Conservation (phyloP, 2,797 vertebrate species). For the Mycteria americana region DNA sequence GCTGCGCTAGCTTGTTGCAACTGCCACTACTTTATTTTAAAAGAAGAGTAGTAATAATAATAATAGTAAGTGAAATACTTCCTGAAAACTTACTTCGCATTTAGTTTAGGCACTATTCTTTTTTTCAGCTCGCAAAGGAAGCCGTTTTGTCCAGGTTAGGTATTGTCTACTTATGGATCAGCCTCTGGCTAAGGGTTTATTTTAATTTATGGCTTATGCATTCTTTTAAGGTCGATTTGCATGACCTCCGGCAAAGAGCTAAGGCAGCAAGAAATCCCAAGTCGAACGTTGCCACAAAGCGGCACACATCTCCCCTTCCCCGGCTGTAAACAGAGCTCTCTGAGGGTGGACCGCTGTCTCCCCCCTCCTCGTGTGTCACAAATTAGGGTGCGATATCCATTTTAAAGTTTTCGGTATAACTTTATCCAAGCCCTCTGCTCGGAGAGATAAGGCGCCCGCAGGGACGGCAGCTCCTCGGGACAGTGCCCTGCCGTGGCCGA, state of each 20-base stretch:
- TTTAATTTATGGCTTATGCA: slow-evolving; percentile 96
- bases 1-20: slow-evolving; percentile 9
- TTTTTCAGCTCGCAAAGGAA: slow-evolving; percentile 79
- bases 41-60: slow-evolving; percentile 11
- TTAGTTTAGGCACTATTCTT: slow-evolving; percentile 73
- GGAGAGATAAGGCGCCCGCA: slow-evolving; percentile 42
- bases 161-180: slow-evolving; percentile 89
- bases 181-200: slow-evolving; percentile 85
- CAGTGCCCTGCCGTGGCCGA: slow-evolving; percentile 87
- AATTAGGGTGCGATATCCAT: slow-evolving; percentile 72
- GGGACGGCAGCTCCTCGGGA: slow-evolving; percentile 67
- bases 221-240: slow-evolving; percentile 95
- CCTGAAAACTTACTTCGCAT: slow-evolving; percentile 80
- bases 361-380: slow-evolving; percentile 42
- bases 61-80: slow-evolving; percentile 65
- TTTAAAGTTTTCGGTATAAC: slow-evolving; percentile 79
- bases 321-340: slow-evolving; percentile 63
- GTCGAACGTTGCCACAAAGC: slow-evolving; percentile 76
- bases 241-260: slow-evolving; percentile 89
- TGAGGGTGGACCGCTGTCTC: slow-evolving; percentile 38
- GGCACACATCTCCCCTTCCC: slow-evolving; percentile 70
- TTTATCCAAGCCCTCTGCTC: slow-evolving; percentile 68
- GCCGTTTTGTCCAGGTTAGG: slow-evolving; percentile 84
- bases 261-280: slow-evolving; percentile 84
- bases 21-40: slow-evolving; percentile 50